Base-by-base conservation (phyloP, 64 coral and sea anemone genomes). In the Pocillopora damicornis region DNA sequence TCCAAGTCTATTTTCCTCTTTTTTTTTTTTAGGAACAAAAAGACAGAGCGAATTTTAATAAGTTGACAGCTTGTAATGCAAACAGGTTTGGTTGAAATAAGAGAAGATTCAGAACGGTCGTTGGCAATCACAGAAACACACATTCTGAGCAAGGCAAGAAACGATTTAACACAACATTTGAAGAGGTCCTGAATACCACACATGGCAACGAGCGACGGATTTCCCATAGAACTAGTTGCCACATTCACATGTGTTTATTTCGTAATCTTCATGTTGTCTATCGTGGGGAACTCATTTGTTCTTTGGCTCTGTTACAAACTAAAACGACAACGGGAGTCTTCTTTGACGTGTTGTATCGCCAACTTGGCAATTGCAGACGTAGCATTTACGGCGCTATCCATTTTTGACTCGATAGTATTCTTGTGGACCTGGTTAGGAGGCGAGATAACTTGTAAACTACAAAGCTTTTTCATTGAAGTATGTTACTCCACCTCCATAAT, bases 401-500 rank as follows among this genome's bases (percentile, higher is more conserved):
- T 91, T 38, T 91, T 91, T 25, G 81, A 91, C 12, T 15, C 66
- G 14, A 73, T 78, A 22, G 58, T 17, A 23, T 91, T 83, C 20
- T 9, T 91, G 0, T 75, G 76, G 75, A 75, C 75, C 59, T 86
- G 89, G 89, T 20, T 61, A 35, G 81, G 89, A 0, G 61, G 89
- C 12, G 42, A 84, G 6, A 22, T 76, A 34, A 59, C 60, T 13
- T 91, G 89, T 57, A 91, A 91, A 56, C 17, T 77, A 58, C 80
- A 91, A 77, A 60, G 81, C 26, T 91, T 86, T 66, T 15, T 86
- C 1, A 86, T 86, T 22, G 73, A 86, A 65, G 45, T 73, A 23
- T 91, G 80, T 14, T 91, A 86, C 42, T 86, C 81, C 1, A 34
- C 81, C 11, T 91, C 89, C 11, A 86, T 91, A 58, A 74, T 91